These are phyloP conservation scores for Salvator merianae DNA, from an alignment of 2,113 vertebrate genomes.

Conservation along the genomic window DNA sequence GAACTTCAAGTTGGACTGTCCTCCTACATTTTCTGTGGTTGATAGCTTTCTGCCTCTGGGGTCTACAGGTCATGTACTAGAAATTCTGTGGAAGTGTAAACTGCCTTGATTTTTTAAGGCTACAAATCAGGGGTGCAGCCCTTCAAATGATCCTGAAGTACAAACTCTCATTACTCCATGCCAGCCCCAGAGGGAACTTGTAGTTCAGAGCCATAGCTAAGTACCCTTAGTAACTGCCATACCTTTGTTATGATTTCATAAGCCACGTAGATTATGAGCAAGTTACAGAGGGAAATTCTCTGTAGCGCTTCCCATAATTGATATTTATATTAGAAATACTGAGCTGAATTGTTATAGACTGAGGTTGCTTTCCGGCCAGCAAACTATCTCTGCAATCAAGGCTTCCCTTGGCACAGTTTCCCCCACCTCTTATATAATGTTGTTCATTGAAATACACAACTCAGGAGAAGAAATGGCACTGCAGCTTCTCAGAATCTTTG, in stretches of 20 bases:
- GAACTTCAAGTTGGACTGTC: no score
- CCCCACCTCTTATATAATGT: background rate
- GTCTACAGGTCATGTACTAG: background rate
- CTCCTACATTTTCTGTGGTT: no score
- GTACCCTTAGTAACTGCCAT: slow-evolving; percentile 17
- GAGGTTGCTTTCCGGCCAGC: no score
- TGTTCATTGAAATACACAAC: background rate
- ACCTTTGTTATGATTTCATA: slow-evolving; percentile 47
- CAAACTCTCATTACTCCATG: slow-evolving; percentile 35
- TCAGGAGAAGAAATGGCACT: background rate
- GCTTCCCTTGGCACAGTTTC: background rate
- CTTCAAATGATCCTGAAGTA: background rate
- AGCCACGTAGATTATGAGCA: slow-evolving; percentile 61
- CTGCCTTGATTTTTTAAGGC: no score
- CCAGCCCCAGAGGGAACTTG: background rate
- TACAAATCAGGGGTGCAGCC: background rate
- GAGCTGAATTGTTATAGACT: slow-evolving; percentile 49
- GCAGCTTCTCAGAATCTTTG: background rate
- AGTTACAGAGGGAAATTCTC: slow-evolving; percentile 52
- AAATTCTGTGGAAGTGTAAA: background rate
- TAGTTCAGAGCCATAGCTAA: no score
- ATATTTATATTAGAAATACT: slow-evolving; percentile 41
- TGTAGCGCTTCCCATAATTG: slow-evolving; percentile 50
- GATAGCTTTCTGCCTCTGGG: no score
- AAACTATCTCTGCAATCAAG: slow-evolving; percentile 42